Evolutionary conservation across 1,140 invertebrate species (phyloP).

Genomic region (Harpegnathos saltator): DNA sequence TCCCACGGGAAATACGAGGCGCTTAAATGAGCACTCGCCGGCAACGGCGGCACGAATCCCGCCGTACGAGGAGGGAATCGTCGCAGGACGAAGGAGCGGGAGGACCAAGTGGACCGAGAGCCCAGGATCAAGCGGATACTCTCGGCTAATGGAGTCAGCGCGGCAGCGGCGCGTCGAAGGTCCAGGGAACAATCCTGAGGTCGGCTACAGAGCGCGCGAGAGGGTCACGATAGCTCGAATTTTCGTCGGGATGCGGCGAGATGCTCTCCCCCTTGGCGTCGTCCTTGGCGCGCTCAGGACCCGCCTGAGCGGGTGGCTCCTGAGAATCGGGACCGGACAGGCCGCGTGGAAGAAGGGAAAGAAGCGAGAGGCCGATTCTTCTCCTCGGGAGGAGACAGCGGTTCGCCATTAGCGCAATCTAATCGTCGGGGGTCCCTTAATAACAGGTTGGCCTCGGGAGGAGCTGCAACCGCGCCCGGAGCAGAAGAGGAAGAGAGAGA

Average conservation of each 20-base stretch:
- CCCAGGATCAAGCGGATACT: slow-evolving; percentile 48
- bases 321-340: slow-evolving; percentile 19
- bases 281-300: background rate
- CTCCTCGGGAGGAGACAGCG: slow-evolving; percentile 69
- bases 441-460: slow-evolving; percentile 72
- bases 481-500: slow-evolving; percentile 1
- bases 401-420: slow-evolving; percentile 78
- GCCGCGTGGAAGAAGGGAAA: slow-evolving; percentile 14
- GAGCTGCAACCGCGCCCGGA: slow-evolving; percentile 32
- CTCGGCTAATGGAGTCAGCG: slow-evolving; percentile 66
- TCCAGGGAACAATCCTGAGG: background rate
- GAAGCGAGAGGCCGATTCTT: slow-evolving; percentile 62
- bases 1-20: slow-evolving; percentile 76
- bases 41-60: slow-evolving; percentile 23
- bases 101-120: background rate
- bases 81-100: slow-evolving; percentile 17
- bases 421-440: slow-evolving; percentile 76
- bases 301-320: background rate
- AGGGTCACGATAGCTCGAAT: slow-evolving; percentile 30
- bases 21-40: slow-evolving; percentile 67
- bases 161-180: slow-evolving; percentile 17
- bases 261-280: slow-evolving; percentile 32
- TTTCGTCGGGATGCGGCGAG: slow-evolving; percentile 39
- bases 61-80: slow-evolving; percentile 56
- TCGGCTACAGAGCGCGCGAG: background rate